Conservation (phyloP, 2,113 vertebrate genomes). For the Paracanthobrama guichenoti region DNA sequence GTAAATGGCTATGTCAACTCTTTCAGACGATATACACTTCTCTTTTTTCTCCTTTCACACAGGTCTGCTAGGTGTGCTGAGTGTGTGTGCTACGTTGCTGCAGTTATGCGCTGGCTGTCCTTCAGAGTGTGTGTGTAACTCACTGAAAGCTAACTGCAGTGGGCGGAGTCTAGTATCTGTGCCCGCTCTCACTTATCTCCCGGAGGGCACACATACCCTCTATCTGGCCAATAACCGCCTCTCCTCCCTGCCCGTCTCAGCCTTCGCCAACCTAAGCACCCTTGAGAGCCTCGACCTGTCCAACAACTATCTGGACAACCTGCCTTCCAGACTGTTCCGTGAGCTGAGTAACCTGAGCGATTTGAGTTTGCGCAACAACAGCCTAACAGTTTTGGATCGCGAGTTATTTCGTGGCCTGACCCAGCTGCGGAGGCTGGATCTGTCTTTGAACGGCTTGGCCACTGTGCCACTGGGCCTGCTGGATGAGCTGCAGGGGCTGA, state of each 20-base stretch:
- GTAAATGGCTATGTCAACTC: not conserved
- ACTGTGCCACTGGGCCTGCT: constrained; percentile 86
- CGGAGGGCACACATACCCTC: constrained; percentile 84
- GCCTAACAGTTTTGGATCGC: constrained; percentile 88
- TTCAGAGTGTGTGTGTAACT: constrained; percentile 85
- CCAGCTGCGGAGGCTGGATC: constrained; percentile 85
- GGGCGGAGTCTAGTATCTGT: constrained; percentile 85
- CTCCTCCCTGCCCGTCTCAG: constrained; percentile 78
- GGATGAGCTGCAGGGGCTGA: constrained; percentile 84
- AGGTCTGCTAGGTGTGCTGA: constrained; percentile 85
- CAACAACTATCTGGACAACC: constrained; percentile 96
- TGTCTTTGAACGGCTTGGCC: constrained; percentile 92
- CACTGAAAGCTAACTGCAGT: constrained; percentile 87
- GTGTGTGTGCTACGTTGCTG: constrained; percentile 73
- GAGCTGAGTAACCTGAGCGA: constrained; percentile 89
- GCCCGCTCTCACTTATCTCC: constrained; percentile 84
- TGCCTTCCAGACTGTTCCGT: constrained; percentile 85
- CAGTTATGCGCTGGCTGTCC: constrained; percentile 81
- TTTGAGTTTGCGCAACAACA: constrained; percentile 93
- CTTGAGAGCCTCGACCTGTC: constrained; percentile 94
- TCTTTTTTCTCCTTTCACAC: constrained; percentile 24
- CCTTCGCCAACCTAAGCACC: constrained; percentile 89
- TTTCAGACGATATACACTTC: not conserved
- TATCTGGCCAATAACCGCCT: constrained; percentile 95
- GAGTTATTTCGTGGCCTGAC: constrained; percentile 84